Evolutionary conservation across 23 tunicate species (phyloP).

Genomic region (Trididemnum clinides): DNA sequence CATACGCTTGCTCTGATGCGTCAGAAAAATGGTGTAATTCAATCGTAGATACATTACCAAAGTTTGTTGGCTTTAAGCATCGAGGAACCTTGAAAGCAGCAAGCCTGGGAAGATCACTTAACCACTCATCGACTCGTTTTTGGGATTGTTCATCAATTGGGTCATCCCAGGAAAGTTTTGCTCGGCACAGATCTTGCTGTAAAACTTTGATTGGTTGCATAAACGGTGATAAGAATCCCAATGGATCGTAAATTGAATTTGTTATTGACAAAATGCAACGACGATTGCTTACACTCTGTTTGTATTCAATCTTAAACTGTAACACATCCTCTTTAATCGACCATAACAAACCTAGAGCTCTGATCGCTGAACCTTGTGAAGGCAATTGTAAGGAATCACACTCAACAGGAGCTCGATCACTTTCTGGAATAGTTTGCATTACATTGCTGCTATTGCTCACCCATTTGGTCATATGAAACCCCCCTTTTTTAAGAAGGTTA

Average conservation of each 20-base stretch:
- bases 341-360: not conserved
- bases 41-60: no score
- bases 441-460: constrained; percentile 1
- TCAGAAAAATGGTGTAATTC: no score
- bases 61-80: no score
- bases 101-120: not conserved
- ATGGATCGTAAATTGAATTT: constrained; percentile 37
- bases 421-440: not conserved
- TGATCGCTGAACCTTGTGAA: not conserved
- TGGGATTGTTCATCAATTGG: not conserved
- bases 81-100: not conserved
- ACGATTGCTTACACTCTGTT: not conserved
- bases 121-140: not conserved
- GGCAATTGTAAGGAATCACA: not conserved
- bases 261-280: not conserved
- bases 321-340: not conserved
- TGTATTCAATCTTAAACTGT: not conserved
- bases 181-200: not conserved
- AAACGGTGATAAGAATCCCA: constrained; percentile 32
- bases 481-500: not conserved
- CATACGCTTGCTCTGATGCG: no score
- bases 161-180: constrained; percentile 28
- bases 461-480: constrained; percentile 28
- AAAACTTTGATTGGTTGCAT: not conserved
- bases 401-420: not conserved